phyloP scores from a whole-genome alignment of 2,888 invertebrate genomes.

The Aquatica leii region DNA sequence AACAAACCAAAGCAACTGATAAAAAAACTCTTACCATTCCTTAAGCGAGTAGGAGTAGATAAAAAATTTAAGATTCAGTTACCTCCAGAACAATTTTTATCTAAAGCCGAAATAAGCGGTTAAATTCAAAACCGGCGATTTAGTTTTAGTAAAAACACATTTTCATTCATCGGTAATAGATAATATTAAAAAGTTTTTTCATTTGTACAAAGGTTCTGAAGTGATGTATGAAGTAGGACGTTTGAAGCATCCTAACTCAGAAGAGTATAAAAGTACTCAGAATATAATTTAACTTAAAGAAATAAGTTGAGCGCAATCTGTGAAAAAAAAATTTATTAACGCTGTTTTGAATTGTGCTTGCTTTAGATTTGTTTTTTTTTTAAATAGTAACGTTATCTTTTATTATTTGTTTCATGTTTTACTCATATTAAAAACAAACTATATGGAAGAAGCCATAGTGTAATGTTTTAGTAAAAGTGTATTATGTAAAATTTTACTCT shows the following conservation, averaged over 20 bases:
- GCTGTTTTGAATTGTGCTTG: too few species aligned
- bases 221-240: not conserved
- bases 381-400: too few species aligned
- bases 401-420: too few species aligned
- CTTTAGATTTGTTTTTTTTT: too few species aligned
- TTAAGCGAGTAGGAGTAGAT: not conserved
- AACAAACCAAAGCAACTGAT: not conserved
- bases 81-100: not conserved
- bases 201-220: not conserved
- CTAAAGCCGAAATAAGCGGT: constrained; percentile 8
- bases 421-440: too few species aligned
- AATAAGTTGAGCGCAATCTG: too few species aligned
- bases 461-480: too few species aligned
- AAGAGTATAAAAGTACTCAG: not conserved
- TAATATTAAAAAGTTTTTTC: constrained; percentile 8
- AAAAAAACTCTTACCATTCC: not conserved
- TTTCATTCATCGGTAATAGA: constrained; percentile 5
- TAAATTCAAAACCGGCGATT: constrained; percentile 9
- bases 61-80: not conserved
- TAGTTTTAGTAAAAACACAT: constrained; percentile 13
- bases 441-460: too few species aligned
- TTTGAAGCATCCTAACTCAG: not conserved
- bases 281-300: not conserved
- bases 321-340: too few species aligned
- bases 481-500: too few species aligned